A percentile compares a stretch with the other conserved stretches of the same genome.
Conservation (phyloP, 1,140 invertebrate species). For the Varroa destructor region DNA sequence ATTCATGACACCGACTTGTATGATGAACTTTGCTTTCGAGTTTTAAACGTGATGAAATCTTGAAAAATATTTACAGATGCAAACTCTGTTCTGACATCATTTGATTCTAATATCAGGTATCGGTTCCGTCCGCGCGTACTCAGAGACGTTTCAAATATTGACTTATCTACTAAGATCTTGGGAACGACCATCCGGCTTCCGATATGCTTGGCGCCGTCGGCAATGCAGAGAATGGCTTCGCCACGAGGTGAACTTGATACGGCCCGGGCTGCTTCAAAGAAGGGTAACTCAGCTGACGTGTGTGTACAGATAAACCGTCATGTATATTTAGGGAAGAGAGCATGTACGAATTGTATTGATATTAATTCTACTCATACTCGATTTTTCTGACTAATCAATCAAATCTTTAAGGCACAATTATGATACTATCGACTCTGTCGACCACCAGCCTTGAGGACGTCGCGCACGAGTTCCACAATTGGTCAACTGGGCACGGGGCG, state of each 20-base stretch:
- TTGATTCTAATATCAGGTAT: constrained; percentile 46
- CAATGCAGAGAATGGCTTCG: constrained; percentile 78
- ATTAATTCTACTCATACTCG: neutral
- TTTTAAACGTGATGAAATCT: no score
- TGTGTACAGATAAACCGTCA: neutral
- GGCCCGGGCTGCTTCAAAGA: constrained; percentile 52
- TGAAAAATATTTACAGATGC: no score
- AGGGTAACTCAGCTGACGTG: neutral
- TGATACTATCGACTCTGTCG: constrained; percentile 68
- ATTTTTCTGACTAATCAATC: constrained; percentile 34
- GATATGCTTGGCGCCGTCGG: constrained; percentile 72
- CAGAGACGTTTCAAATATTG: constrained; percentile 54
- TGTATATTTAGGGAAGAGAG: neutral
- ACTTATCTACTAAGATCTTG: constrained; percentile 52
- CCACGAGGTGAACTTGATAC: constrained; percentile 73
- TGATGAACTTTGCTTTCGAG: no score
- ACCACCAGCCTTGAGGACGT: constrained; percentile 80
- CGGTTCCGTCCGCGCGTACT: constrained; percentile 65
- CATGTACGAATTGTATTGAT: constrained; percentile 3
- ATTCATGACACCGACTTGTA: no score
- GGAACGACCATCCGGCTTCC: constrained; percentile 60
- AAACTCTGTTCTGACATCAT: constrained; percentile 26
- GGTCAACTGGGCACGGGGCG: constrained; percentile 37
- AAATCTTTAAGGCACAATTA: constrained; percentile 52
- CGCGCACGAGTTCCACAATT: constrained; percentile 40